Evolutionary conservation across 2,797 vertebrate species (phyloP), one percentile per base, ranked within the genome.

Genomic region (Chelon labrosus): DNA sequence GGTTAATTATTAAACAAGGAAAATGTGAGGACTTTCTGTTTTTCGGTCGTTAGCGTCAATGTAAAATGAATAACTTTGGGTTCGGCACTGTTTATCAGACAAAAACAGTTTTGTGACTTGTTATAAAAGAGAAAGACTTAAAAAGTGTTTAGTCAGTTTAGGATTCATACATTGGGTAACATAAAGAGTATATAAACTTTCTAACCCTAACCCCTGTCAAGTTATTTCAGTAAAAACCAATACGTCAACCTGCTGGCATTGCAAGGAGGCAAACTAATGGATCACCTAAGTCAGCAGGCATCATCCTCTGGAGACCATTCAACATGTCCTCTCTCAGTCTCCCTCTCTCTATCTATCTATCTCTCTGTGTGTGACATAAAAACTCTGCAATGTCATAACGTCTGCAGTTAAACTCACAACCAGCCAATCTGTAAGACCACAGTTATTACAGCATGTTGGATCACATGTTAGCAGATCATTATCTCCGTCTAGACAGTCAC

Each of bases 401-500:
- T 37, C 62, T 22, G 35, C 37, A 10, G 4, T 22, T 71, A 44
- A 67, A 49, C 41, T 56, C 25, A 49, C 42, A 67, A 49, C 55
- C 53, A 17, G 20, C 35, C 38, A 59, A n/a, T 22, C 10, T 14
- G 54, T 56, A 72, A 65, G 54, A 42, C 35, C 31, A 53, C 58
- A 62, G 41, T 66, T 66, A 71, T 58, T 74, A 54, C 56, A 39
- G 46, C 65, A 69, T 70, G 72, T 82, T 69, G 77, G 73, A 66
- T 83, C 70, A 69, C 85, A 78, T 85, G 86, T 64, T 58, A 69
- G 58, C 72, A 63, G 85, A 92, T 93, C 91, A 84, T 91, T 91
- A 92, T 77, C 77, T 35, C 8, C 0, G 91, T 91, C 90, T 92
- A 92, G 90, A 92, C 92, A 73, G 72, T 41, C 68, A 54, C 66